Evolutionary conservation across 2,888 invertebrate species (phyloP).

Genomic region (Chaetogeoica ovagalla): DNA sequence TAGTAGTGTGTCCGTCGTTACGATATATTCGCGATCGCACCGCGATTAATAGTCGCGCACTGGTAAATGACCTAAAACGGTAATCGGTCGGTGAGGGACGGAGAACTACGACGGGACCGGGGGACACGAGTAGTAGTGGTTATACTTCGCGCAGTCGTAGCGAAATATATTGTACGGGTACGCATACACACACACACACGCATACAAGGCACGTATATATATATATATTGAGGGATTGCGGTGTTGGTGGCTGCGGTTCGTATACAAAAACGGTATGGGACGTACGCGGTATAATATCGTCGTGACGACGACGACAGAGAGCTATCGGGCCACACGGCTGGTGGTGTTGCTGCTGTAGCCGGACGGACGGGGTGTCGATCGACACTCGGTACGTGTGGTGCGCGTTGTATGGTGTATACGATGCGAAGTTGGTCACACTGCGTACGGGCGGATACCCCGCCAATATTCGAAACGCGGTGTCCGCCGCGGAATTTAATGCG

Average conservation of each 20-base stretch:
- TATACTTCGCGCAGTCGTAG: background rate
- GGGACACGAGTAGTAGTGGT: background rate
- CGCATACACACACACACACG: background rate
- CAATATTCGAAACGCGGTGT: too few species aligned
- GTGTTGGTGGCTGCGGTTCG: background rate
- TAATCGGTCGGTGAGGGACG: slow-evolving; percentile 33
- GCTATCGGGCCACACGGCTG: too few species aligned
- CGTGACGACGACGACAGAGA: background rate
- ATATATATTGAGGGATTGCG: slow-evolving; percentile 8
- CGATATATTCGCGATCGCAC: background rate
- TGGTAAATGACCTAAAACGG: slow-evolving; percentile 51
- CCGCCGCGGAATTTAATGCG: too few species aligned
- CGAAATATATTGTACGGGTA: background rate
- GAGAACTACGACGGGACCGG: slow-evolving; percentile 26
- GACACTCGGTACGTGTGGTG: too few species aligned
- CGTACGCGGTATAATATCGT: background rate
- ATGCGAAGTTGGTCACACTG: background rate
- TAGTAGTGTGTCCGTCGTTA: too few species aligned
- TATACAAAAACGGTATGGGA: background rate
- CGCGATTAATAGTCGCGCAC: background rate
- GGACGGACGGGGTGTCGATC: too few species aligned
- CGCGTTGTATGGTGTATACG: too few species aligned
- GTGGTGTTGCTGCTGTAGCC: background rate
- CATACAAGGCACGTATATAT: background rate
- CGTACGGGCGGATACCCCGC: too few species aligned